A percentile compares a stretch with the other conserved stretches of the same genome.
These are phyloP conservation scores for Siniperca obscura DNA, from an alignment of 2,797 vertebrate species.

Conservation along the genomic window DNA sequence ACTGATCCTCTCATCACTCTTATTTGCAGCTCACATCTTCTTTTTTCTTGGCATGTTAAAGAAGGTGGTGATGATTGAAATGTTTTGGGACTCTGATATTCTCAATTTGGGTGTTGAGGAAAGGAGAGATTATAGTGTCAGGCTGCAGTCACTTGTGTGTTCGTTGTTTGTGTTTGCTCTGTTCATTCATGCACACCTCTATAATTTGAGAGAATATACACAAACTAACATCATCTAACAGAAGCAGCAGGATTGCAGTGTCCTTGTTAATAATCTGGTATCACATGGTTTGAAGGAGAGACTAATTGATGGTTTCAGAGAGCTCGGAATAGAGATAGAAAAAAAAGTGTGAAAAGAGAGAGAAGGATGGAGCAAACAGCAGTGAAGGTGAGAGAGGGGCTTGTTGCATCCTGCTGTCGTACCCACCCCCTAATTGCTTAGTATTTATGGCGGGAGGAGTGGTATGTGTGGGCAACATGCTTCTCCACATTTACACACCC, in stretches of 20 bases:
- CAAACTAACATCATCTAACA: constrained; percentile 10
- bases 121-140: constrained; percentile 4
- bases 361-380: neutral
- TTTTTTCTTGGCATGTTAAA: constrained; percentile 3
- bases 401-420: constrained; percentile 66
- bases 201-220: neutral
- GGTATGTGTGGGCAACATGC: constrained; percentile 66
- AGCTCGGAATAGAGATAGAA: constrained; percentile 15
- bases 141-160: constrained; percentile 24
- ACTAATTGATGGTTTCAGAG: constrained; percentile 48
- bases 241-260: constrained; percentile 15
- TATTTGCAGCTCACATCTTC: constrained; percentile 15
- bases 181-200: neutral
- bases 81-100: constrained; percentile 40
- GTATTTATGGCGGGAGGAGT: constrained; percentile 70
- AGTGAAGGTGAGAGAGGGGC: constrained; percentile 47
- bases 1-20: constrained; percentile 47
- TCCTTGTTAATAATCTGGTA: constrained; percentile 30
- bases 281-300: constrained; percentile 23
- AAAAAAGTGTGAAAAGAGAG: constrained; percentile 11
- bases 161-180: constrained; percentile 5
- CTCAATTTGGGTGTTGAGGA: constrained; percentile 5
- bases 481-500: constrained; percentile 62
- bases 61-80: constrained; percentile 37
- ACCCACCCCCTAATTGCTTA: constrained; percentile 62